A percentile compares a stretch with the other conserved stretches of the same genome.
These are phyloP conservation scores for Athalia cordata DNA, from an alignment of 2,888 invertebrate genomes.

Conservation along the genomic window DNA sequence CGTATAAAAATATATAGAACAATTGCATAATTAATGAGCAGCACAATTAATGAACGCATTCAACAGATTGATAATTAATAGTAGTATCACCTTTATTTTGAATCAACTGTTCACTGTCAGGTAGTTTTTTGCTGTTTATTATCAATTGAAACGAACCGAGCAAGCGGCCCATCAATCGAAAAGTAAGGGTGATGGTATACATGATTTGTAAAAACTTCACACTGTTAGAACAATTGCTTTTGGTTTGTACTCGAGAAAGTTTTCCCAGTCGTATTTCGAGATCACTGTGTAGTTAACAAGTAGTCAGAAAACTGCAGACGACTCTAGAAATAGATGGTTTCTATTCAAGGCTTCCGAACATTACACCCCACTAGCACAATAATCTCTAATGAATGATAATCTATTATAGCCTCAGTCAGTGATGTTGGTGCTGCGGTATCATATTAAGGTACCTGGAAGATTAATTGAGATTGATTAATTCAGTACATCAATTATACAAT, in stretches of 20 bases:
- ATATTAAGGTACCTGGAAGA: conserved; percentile 48
- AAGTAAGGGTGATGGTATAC: background rate
- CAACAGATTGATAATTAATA: conserved; percentile 11
- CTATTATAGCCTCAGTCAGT: conserved; percentile 44
- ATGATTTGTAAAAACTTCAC: conserved; percentile 8
- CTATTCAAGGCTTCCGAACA: conserved; percentile 26
- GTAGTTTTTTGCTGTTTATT: conserved; percentile 4
- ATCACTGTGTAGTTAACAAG: conserved; percentile 2
- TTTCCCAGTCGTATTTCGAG: conserved; percentile 15
- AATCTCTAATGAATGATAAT: conserved; percentile 38
- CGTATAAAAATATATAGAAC: conserved; percentile 32
- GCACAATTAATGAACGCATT: conserved; percentile 12
- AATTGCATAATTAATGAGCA: background rate
- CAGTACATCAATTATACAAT: background rate
- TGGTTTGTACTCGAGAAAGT: conserved; percentile 25
- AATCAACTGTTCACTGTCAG: conserved; percentile 7
- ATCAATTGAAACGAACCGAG: background rate
- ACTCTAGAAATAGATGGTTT: conserved; percentile 10
- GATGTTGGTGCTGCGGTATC: conserved; percentile 48
- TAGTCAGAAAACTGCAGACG: background rate
- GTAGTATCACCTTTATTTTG: conserved; percentile 15
- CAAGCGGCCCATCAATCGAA: background rate
- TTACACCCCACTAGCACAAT: conserved; percentile 45
- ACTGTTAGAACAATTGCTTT: conserved; percentile 21
- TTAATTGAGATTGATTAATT: background rate